Percentiles rank a stretch among this genome's conserved stretches.
Conservation (phyloP, 2,113 vertebrate species). For the Promerops cafer region DNA sequence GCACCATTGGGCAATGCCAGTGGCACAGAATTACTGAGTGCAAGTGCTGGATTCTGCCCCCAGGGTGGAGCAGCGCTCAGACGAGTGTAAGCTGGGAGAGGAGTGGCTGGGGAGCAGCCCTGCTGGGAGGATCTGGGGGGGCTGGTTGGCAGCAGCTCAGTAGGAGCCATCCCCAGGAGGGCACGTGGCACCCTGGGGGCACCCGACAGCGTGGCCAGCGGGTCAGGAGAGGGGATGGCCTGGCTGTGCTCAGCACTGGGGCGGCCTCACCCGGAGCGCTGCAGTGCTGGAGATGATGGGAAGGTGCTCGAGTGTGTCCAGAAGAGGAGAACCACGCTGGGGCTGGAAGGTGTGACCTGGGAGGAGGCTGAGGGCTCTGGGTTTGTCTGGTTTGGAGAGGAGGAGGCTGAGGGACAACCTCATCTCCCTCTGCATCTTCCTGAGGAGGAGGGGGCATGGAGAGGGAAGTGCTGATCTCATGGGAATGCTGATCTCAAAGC, state of each 20-base stretch:
- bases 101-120: neutral
- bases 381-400: neutral
- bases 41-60: neutral
- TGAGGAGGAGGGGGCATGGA: neutral
- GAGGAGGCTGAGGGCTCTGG: neutral
- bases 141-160: neutral
- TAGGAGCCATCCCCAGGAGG: neutral
- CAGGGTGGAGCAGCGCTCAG: rapidly evolving
- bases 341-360: neutral
- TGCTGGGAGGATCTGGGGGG: neutral
- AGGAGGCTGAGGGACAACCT: neutral
- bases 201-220: rapidly evolving
- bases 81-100: neutral
- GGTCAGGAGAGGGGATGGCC: neutral
- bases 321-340: neutral
- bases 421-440: neutral
- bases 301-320: neutral
- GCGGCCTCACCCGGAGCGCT: rapidly evolving
- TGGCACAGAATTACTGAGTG: neutral
- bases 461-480: neutral
- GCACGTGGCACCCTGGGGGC: neutral
- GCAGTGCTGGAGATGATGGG: rapidly evolving
- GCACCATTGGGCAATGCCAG: rapidly evolving
- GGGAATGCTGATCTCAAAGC: neutral
- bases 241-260: neutral